Evolutionary conservation across 2,113 vertebrate genomes (phyloP).

Genomic region (Taurulus bubalis): DNA sequence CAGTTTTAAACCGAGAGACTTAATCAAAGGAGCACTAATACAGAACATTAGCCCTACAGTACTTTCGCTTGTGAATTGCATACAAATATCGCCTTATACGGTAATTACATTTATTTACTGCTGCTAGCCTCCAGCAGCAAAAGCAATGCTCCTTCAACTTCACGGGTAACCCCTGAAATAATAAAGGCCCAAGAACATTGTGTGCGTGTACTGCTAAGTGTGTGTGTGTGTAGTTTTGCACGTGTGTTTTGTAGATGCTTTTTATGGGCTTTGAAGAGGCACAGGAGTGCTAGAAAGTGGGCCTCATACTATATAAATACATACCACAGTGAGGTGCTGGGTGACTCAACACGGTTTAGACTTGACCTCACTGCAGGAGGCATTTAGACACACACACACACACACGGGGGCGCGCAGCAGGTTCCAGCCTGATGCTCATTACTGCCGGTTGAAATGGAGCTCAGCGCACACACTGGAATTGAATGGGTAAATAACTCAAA

Average conservation of each 20-base stretch:
- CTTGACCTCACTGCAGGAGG: constrained; percentile 60
- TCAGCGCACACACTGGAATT: constrained; percentile 61
- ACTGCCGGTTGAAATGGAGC: constrained; percentile 61
- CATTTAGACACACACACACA: constrained; percentile 26
- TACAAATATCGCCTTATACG: constrained; percentile 10
- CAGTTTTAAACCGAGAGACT: constrained; percentile 16
- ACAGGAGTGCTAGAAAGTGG: constrained; percentile 36
- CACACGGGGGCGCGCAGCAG: constrained; percentile 34
- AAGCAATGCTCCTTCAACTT: constrained; percentile 8
- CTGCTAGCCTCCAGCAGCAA: constrained; percentile 18
- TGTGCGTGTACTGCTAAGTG: not conserved
- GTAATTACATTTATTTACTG: constrained; percentile 58
- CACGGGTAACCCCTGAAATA: constrained; percentile 6
- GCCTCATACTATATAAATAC: constrained; percentile 37
- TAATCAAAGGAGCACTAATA: constrained; percentile 2
- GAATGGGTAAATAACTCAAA: constrained; percentile 68
- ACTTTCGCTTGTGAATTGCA: not conserved
- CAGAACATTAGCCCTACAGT: constrained; percentile 2
- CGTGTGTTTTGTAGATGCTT: constrained; percentile 11
- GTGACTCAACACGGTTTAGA: constrained; percentile 59
- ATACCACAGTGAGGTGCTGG: constrained; percentile 40
- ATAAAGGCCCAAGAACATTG: not conserved
- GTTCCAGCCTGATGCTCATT: constrained; percentile 68
- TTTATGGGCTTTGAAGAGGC: constrained; percentile 41
- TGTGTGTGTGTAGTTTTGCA: constrained; percentile 3